Base-by-base conservation (phyloP, 2,113 vertebrate species). In the Hippocampus abdominalis region DNA sequence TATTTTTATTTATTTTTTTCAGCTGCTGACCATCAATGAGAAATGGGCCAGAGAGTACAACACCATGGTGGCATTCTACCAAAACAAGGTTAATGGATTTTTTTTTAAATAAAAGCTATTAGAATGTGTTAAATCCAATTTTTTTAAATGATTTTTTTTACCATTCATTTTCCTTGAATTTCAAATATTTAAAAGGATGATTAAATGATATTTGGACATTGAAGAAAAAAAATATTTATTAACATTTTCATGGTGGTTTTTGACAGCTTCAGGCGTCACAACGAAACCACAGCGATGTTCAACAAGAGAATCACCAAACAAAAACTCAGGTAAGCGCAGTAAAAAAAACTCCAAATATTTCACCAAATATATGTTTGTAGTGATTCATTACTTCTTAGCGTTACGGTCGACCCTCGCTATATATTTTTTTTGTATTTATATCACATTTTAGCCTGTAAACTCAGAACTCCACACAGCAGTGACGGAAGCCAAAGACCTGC, bases 21-120 rank as follows among this genome's bases (percentile, higher is more conserved):
- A 63, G 61, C 36, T 63, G 11, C 36, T 63, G 36, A 63, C 36
- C 21, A 63, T 63, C 9, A 63, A 63, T 12, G 36, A 63, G 36
- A 63, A 40, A n/a, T 63, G 61, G 61, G 61, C 61, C 12, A 63
- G 42, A 40, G 61, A 40, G 36, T 63, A 63, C 61, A 63, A n/a
- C 21, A 63, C 4, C 61, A 63, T 63, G 61, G 21, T 63, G 61
- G 61, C 61, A 18, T 40, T n/a, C 36, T 63, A 63, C 61, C 61
- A 63, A 40, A 8, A 40, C 0, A 42, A 63, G 61, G 61, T 63
- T 4, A 48, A 63, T 6, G 2, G 12, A 36, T 44, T 44, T 44
- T 44, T 44, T 12, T 44, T 44, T 44, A 39, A 1, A 39, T 3
- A 10, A 62, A n/a, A 56, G 10, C 53, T 8, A 12, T 56, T 56